These are phyloP conservation scores for Chloroclystis v-ata DNA, from an alignment of 2,888 invertebrate genomes.

Conservation along the genomic window DNA sequence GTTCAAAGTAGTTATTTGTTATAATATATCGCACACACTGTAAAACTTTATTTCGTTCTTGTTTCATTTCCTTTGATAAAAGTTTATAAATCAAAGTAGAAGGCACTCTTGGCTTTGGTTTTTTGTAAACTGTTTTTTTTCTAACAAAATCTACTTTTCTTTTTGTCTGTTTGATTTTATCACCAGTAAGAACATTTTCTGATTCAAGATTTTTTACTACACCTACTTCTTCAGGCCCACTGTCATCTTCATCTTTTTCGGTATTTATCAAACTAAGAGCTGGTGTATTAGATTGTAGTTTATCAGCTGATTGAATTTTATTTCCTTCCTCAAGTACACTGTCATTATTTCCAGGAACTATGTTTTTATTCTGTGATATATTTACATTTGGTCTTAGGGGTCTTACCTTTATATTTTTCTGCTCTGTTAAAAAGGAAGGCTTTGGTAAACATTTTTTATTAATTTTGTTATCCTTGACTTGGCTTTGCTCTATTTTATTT, in stretches of 20 bases:
- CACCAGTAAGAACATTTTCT: conserved; percentile 2
- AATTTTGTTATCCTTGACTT: background rate
- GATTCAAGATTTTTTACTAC: conserved; percentile 18
- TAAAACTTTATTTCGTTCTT: conserved; percentile 90
- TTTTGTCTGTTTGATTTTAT: conserved; percentile 6
- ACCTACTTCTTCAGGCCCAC: conserved; percentile 68
- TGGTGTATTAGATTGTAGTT: background rate
- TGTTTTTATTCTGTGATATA: background rate
- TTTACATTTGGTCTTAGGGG: background rate
- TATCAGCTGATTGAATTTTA: background rate
- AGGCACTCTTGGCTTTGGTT: conserved; percentile 49
- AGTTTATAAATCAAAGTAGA: conserved; percentile 84
- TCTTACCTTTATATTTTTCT: background rate
- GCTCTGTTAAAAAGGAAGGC: background rate
- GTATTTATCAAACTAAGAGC: background rate
- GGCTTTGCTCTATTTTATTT: conserved; percentile 1
- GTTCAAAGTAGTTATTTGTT: conserved; percentile 85
- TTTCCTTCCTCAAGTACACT: background rate
- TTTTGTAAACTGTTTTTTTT: conserved; percentile 21
- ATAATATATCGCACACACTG: conserved; percentile 91
- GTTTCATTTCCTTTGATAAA: conserved; percentile 86
- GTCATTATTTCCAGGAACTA: background rate
- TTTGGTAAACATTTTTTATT: background rate
- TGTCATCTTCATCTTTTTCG: conserved; percentile 46
- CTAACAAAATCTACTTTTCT: conserved; percentile 22